These are phyloP conservation scores for Lasioglossum villosulum DNA, from an alignment of 2,888 invertebrate species.

Conservation along the genomic window DNA sequence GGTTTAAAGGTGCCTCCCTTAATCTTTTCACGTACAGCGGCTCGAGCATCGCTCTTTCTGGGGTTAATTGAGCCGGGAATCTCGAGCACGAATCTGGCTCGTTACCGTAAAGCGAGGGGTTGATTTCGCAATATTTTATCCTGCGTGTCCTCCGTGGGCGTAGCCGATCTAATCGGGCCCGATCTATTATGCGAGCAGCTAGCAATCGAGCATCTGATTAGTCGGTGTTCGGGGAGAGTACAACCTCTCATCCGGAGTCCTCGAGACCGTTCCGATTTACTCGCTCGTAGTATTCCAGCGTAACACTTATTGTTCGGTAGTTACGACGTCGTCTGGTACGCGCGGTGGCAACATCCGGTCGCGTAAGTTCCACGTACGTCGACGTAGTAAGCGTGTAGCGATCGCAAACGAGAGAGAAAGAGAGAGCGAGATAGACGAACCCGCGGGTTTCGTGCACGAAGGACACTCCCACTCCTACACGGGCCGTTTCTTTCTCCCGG, in stretches of 20 bases:
- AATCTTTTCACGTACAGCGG: not conserved
- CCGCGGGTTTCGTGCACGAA: conserved; percentile 68
- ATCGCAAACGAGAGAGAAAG: conserved; percentile 62
- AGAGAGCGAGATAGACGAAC: not conserved
- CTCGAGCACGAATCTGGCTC: not conserved
- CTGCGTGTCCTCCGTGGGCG: not conserved
- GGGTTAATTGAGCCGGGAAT: not conserved
- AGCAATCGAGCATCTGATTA: conserved; percentile 33
- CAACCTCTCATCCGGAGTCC: not conserved
- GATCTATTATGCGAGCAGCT: not conserved
- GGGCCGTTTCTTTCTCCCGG: conserved; percentile 36
- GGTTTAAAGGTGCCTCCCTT: too few relatives aligned
- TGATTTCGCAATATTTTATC: not conserved
- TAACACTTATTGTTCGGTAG: conserved; percentile 55
- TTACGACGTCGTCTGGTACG: conserved; percentile 59
- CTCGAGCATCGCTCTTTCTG: not conserved
- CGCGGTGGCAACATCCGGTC: conserved; percentile 61
- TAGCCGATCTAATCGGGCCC: not conserved
- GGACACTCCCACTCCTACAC: conserved; percentile 69
- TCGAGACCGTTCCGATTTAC: conserved; percentile 44
- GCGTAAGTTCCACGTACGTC: conserved; percentile 61
- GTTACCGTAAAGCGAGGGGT: not conserved
- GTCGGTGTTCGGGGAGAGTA: conserved; percentile 18
- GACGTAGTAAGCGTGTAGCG: conserved; percentile 73
- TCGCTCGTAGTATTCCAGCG: conserved; percentile 54